phyloP scores from a whole-genome alignment of 1,140 invertebrate species.

The Drosophila parabipectinata region DNA sequence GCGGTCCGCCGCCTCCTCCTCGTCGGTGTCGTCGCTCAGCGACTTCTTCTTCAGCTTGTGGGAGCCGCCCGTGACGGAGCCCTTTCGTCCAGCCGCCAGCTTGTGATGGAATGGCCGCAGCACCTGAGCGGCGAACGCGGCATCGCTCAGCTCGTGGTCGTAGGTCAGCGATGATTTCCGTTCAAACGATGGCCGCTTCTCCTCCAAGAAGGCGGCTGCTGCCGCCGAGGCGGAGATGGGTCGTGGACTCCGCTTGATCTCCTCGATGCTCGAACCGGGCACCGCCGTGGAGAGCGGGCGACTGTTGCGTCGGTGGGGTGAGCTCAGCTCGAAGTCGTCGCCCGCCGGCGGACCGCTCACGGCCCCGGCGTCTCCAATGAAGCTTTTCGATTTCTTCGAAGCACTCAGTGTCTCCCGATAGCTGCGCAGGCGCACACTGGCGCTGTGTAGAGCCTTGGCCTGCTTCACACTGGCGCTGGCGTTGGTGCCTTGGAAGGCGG shows the following conservation, averaged over 20 bases:
- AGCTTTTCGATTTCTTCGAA: conserved; percentile 84
- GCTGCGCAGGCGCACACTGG: conserved; percentile 75
- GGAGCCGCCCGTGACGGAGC: conserved; percentile 63
- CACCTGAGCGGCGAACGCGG: conserved; percentile 77
- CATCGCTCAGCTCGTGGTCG: conserved; percentile 71
- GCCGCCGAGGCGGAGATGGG: conserved; percentile 65
- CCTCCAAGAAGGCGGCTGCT: conserved; percentile 73
- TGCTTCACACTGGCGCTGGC: conserved; percentile 80
- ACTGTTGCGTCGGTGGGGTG: conserved; percentile 83
- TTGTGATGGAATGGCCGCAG: conserved; percentile 80
- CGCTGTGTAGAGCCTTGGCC: conserved; percentile 82
- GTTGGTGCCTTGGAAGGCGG: conserved; percentile 79
- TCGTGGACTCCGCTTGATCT: conserved; percentile 80
- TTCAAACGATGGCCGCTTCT: conserved; percentile 82
- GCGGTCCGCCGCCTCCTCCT: conserved; percentile 85
- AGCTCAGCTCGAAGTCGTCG: conserved; percentile 81
- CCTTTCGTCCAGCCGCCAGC: conserved; percentile 70
- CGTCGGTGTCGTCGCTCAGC: conserved; percentile 80
- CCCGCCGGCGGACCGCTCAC: conserved; percentile 32
- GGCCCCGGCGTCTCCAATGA: conserved; percentile 70
- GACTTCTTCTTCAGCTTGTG: conserved; percentile 81
- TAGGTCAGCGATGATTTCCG: conserved; percentile 76
- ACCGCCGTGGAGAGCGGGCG: conserved; percentile 74
- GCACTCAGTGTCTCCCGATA: conserved; percentile 80
- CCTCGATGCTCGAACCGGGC: conserved; percentile 62